phyloP scores from a whole-genome alignment of 2,888 invertebrate species.

The Stramonita haemastoma region DNA sequence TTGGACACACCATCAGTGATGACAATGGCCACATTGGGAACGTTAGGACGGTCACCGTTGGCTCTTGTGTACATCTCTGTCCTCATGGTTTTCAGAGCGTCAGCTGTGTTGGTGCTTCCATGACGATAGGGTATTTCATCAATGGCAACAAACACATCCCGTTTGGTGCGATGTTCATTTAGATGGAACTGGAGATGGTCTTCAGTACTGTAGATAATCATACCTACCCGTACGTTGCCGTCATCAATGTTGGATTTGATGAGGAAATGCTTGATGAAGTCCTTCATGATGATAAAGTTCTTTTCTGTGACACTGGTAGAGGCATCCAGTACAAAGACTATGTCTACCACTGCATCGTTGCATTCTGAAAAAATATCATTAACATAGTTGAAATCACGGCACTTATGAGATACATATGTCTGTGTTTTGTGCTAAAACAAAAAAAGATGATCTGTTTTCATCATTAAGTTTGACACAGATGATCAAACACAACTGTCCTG shows the following conservation, averaged over 20 bases:
- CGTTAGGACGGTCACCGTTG: constrained; percentile 68
- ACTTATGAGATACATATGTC: too few relatives aligned
- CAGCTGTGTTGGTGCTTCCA: constrained; percentile 73
- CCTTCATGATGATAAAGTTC: constrained; percentile 63
- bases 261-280: constrained; percentile 65
- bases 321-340: constrained; percentile 70
- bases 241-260: constrained; percentile 61
- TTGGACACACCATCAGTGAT: constrained; percentile 73
- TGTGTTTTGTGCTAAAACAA: too few relatives aligned
- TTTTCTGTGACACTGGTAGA: constrained; percentile 69
- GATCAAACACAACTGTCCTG: too few relatives aligned
- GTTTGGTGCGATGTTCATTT: constrained; percentile 56
- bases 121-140: constrained; percentile 62
- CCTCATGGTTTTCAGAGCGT: constrained; percentile 65
- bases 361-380: constrained; percentile 44
- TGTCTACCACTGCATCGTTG: constrained; percentile 56
- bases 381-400: too few relatives aligned
- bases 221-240: constrained; percentile 66
- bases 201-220: constrained; percentile 65
- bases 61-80: constrained; percentile 60
- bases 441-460: background rate
- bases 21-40: constrained; percentile 68
- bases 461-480: constrained; percentile 51
- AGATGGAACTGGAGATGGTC: constrained; percentile 66
- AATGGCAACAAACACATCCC: constrained; percentile 61